These are phyloP conservation scores for Nebria brevicollis DNA, from an alignment of 2,888 invertebrate species.

Conservation along the genomic window DNA sequence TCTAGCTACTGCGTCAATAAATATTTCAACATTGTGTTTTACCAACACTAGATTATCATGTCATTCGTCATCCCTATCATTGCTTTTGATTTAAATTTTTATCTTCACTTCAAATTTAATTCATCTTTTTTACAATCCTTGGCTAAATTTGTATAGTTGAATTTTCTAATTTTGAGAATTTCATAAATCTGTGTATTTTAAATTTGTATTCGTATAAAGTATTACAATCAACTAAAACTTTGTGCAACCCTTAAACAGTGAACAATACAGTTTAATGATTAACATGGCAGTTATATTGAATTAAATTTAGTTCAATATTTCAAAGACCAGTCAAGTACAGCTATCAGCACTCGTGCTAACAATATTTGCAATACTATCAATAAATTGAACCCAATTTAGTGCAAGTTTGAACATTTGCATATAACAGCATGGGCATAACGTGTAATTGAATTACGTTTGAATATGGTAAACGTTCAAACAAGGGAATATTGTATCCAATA, in stretches of 20 bases:
- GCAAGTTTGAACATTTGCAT: slow-evolving; percentile 16
- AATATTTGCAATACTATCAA: not conserved
- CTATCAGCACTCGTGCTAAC: not conserved
- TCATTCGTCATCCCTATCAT: not conserved
- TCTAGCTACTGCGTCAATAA: not conserved
- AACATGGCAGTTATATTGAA: not conserved
- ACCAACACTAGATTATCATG: not conserved
- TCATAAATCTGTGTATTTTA: no score
- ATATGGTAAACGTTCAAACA: slow-evolving; percentile 6
- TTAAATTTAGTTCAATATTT: not conserved
- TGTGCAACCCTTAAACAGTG: not conserved
- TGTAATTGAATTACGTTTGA: slow-evolving; percentile 17
- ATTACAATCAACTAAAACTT: not conserved
- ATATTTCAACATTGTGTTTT: not conserved
- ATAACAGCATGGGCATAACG: not conserved
- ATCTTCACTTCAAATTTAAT: not conserved
- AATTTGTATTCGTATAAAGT: no score
- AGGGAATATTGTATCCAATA: not conserved
- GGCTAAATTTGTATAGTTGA: no score
- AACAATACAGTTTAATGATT: not conserved
- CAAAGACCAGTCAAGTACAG: not conserved
- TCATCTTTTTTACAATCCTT: no score
- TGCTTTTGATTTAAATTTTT: not conserved
- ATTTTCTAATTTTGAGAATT: no score
- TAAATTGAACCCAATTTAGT: not conserved